Evolutionary conservation across 1,140 invertebrate genomes (phyloP).

Genomic region (Helicoverpa armigera): DNA sequence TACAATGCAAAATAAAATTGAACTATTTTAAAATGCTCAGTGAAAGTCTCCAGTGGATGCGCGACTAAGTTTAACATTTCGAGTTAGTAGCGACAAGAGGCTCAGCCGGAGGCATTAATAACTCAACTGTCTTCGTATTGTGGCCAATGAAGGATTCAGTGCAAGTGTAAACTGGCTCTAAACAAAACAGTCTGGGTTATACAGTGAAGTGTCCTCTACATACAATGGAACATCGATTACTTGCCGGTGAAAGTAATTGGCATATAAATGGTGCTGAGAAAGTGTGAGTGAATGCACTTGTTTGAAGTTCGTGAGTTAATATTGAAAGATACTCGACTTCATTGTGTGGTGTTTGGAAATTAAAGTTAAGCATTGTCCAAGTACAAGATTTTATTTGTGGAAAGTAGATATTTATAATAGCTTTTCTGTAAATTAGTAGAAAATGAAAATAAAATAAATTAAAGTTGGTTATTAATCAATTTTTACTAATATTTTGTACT

Average conservation of each 20-base stretch:
- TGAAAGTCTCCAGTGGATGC: conserved; percentile 44
- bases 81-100: conserved; percentile 56
- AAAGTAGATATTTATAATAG: too few relatives aligned
- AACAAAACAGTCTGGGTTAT: conserved; percentile 40
- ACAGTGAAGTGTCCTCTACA: conserved; percentile 44
- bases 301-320: neutral
- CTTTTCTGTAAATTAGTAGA: too few relatives aligned
- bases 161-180: conserved; percentile 50
- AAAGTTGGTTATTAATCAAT: too few relatives aligned
- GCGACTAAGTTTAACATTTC: conserved; percentile 39
- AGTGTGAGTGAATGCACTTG: conserved; percentile 11
- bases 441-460: too few relatives aligned
- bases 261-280: conserved; percentile 31
- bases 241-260: conserved; percentile 59
- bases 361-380: too few relatives aligned
- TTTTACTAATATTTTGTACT: too few relatives aligned
- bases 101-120: conserved; percentile 62
- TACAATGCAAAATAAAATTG: too few relatives aligned
- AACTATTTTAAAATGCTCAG: neutral
- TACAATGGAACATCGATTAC: conserved; percentile 65
- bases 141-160: conserved; percentile 58
- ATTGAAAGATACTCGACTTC: neutral
- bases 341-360: too few relatives aligned
- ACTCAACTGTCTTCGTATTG: conserved; percentile 57
- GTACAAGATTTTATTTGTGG: too few relatives aligned